Evolutionary conservation across 2,888 invertebrate genomes (phyloP).

Genomic region (Ypsolopha sequella): DNA sequence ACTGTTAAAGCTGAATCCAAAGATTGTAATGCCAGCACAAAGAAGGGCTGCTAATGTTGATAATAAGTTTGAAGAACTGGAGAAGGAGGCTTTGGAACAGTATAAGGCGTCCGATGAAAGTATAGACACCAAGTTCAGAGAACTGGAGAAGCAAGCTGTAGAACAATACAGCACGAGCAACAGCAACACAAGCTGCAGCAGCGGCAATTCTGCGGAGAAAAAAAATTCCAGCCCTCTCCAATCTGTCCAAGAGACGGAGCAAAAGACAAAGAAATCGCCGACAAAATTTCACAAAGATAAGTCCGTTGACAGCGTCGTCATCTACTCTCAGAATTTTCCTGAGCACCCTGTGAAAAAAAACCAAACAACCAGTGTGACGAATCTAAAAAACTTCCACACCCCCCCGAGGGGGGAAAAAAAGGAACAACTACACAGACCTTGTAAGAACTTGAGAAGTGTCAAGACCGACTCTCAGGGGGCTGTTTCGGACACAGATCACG

Average conservation of each 20-base stretch:
- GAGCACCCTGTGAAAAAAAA: conserved; percentile 38
- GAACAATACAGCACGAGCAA: conserved; percentile 74
- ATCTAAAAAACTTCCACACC: conserved; percentile 68
- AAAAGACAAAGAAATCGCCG: conserved; percentile 28
- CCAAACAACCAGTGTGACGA: conserved; percentile 48
- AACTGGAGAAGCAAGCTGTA: conserved; percentile 75
- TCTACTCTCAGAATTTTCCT: conserved; percentile 62
- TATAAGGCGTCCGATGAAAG: conserved; percentile 71
- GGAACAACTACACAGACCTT: conserved; percentile 42
- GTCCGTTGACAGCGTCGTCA: conserved; percentile 51
- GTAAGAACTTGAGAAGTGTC: conserved; percentile 31
- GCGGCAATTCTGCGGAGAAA: conserved; percentile 49
- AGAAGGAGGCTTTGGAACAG: conserved; percentile 71
- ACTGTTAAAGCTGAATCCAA: conserved; percentile 50
- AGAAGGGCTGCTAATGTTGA: conserved; percentile 43
- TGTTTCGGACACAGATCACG: conserved; percentile 58
- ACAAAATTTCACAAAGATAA: conserved; percentile 54
- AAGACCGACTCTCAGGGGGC: conserved; percentile 46
- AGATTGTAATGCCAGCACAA: conserved; percentile 41
- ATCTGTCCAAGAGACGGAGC: conserved; percentile 24
- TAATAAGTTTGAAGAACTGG: conserved; percentile 66
- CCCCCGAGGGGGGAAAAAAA: conserved; percentile 69
- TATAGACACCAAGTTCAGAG: conserved; percentile 71
- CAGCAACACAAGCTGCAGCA: conserved; percentile 61
- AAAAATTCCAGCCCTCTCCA: conserved; percentile 26